Base-by-base conservation (phyloP, 2,797 vertebrate species). In the Coranthus polyacanthus region DNA sequence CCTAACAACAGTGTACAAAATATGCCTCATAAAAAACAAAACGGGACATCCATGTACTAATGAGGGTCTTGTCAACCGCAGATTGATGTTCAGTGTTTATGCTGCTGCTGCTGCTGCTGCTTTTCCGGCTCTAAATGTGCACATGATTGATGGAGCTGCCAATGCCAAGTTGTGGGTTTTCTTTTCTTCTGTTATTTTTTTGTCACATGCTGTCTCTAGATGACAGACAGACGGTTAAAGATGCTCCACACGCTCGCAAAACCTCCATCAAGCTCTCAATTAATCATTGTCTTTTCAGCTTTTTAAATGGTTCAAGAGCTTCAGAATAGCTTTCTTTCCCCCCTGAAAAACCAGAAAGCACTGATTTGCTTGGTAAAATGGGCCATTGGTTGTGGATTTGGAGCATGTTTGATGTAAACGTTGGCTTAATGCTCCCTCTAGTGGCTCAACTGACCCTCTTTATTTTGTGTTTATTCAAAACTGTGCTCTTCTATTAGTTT, bases 1-100 rank as follows among this genome's bases (percentile, higher is more conserved):
- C 22, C 57, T 38, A 46, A 63, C 56, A 76, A 22, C n/a, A n/a
- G n/a, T 46, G 53, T 17, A 46, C 38, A 43, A 70, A 68, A 72
- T 15, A 64, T 7, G 64, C 71, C 64, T 63, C 58, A 16, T 65
- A 46, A 50, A 37, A 37, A 63, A n/a, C n/a, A 77, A 75, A 78
- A 68, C 47, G 60, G 38, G 52, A 43, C 70, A 44, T 53, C 16
- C 45, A 12, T 44, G 68, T 55, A 18, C 75, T 79, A 79, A 84
- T 59, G 82, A 83, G 71, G 66, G 57, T 20, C 49, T 44, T 64
- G 85, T 72, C 81, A 75, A 63, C 82, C 56, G 44, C 75, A 85
- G 79, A 85, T 75, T 75, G 79, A 80, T 81, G 64, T 24, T 50
- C 50, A 39, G 52, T 54, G 67, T 79, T 72, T 69, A 37, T 56